Conservation (phyloP, 1,140 invertebrate species). For the Ceratina calcarata region DNA sequence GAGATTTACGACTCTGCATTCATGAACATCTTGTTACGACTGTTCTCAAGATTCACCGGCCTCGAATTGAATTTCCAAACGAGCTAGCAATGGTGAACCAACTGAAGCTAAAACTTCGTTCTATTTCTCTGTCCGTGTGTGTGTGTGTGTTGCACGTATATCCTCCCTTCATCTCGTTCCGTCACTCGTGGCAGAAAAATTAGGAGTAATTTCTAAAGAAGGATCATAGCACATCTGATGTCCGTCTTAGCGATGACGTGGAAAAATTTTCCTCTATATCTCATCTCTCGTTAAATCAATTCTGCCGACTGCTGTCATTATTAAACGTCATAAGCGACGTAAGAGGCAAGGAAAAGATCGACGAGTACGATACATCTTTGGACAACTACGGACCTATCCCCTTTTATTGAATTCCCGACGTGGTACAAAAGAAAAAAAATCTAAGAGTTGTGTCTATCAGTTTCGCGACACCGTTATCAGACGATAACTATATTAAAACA, state of each 20-base stretch:
- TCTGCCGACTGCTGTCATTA: constrained; percentile 5
- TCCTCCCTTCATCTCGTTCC: constrained; percentile 17
- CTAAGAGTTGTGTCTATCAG: neutral
- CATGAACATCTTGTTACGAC: constrained; percentile 48
- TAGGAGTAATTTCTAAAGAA: constrained; percentile 24
- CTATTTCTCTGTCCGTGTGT: neutral
- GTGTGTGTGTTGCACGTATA: neutral
- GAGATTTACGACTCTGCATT: constrained; percentile 64
- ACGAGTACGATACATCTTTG: neutral
- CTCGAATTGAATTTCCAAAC: constrained; percentile 57
- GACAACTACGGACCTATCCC: neutral
- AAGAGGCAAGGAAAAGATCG: neutral
- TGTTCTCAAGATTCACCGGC: constrained; percentile 45
- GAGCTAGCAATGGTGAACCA: constrained; percentile 36
- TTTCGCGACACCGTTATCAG: neutral
- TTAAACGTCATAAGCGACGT: constrained; percentile 28
- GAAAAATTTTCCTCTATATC: neutral
- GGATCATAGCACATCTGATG: constrained; percentile 2
- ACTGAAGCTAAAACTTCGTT: no score
- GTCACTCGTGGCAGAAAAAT: constrained; percentile 34
- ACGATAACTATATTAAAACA: neutral
- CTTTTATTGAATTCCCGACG: neutral
- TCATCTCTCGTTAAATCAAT: constrained; percentile 19
- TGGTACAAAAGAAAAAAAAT: neutral
- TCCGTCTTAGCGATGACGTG: neutral